Percentiles rank a stretch among this genome's conserved stretches.
Evolutionary conservation across 2,113 vertebrate species (phyloP).

Genomic region (Pagrus major): DNA sequence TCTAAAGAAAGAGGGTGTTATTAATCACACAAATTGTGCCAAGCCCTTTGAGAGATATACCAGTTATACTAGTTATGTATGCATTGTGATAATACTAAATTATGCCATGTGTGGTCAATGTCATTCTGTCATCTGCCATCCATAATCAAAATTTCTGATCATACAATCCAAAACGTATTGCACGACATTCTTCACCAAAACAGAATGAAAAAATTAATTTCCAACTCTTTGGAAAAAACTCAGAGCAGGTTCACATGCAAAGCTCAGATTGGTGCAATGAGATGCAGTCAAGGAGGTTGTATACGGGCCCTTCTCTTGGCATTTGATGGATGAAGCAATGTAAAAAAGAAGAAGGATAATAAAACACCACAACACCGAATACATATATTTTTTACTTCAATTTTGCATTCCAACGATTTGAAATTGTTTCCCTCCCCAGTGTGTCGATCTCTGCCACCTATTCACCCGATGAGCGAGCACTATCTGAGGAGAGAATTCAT

Average conservation of each 20-base stretch:
- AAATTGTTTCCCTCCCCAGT: constrained; percentile 46
- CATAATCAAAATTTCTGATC: background rate
- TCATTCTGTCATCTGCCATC: no score
- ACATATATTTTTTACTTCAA: constrained; percentile 38
- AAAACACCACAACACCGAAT: constrained; percentile 35
- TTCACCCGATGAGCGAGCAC: constrained; percentile 22
- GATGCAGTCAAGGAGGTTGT: background rate
- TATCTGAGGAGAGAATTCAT: constrained; percentile 40
- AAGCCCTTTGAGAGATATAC: background rate
- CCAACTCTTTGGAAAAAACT: background rate
- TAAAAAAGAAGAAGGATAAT: constrained; percentile 22
- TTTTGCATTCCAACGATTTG: constrained; percentile 66
- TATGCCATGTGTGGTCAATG: background rate
- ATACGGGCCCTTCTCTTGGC: background rate
- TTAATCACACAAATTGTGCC: background rate
- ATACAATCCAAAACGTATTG: background rate
- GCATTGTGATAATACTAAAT: background rate
- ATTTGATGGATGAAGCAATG: constrained; percentile 56
- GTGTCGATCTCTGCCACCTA: constrained; percentile 19
- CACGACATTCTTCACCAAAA: background rate
- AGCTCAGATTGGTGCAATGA: background rate
- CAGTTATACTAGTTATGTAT: background rate
- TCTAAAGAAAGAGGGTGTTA: background rate
- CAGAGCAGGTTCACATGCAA: background rate
- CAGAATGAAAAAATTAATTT: background rate